Evolutionary conservation across 2,888 invertebrate species (phyloP).

Genomic region (Lysandra coridon): DNA sequence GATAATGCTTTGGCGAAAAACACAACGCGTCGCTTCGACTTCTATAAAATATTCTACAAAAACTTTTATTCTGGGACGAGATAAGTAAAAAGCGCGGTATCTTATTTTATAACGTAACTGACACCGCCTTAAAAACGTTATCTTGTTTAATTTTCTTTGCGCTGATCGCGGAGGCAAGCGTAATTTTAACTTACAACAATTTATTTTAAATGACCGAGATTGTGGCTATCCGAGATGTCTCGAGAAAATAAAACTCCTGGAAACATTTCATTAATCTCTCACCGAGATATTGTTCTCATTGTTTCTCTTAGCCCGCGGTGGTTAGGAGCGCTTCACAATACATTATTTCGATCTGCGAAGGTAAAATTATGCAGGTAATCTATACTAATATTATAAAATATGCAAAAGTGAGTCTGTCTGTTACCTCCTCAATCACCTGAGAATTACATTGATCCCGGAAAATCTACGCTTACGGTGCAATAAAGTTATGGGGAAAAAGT

Average conservation of each 20-base stretch:
- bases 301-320: slow-evolving; percentile 31
- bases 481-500: too few species aligned
- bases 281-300: slow-evolving; percentile 32
- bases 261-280: slow-evolving; percentile 34
- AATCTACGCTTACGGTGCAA: too few species aligned
- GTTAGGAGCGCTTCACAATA: slow-evolving; percentile 14
- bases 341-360: background rate
- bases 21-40: background rate
- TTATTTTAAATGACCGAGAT: slow-evolving; percentile 29
- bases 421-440: too few species aligned
- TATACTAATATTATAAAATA: background rate
- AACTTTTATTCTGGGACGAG: background rate
- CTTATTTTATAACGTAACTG: slow-evolving; percentile 6
- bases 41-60: background rate
- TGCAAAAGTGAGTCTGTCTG: too few species aligned
- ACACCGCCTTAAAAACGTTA: slow-evolving; percentile 6
- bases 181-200: slow-evolving; percentile 28
- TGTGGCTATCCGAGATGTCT: slow-evolving; percentile 28
- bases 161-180: slow-evolving; percentile 1
- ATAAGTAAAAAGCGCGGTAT: background rate
- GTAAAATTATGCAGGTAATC: background rate
- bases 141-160: slow-evolving; percentile 26
- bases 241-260: slow-evolving; percentile 31
- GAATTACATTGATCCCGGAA: too few species aligned
- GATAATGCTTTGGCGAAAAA: too few species aligned